Base-by-base conservation (phyloP, 2,888 invertebrate species). In the Andrena bicolor region DNA sequence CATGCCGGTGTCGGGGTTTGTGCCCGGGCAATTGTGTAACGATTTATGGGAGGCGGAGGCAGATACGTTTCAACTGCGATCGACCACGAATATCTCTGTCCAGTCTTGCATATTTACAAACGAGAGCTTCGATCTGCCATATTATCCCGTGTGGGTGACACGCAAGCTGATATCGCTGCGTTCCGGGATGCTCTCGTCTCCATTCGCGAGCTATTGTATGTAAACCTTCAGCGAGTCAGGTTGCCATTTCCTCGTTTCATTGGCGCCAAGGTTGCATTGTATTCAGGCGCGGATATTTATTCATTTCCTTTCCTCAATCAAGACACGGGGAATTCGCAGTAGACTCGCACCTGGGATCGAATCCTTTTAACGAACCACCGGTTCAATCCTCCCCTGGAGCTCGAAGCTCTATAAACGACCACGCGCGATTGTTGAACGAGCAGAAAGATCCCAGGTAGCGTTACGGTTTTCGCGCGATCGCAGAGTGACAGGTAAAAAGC, bases 391-490 rank as follows among this genome's bases (percentile, higher is more conserved):
- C n/a, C 7, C n/a, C 2, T 7, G 4, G 7, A n/a, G 6, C 16
- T 49, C 2, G 20, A n/a, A 51, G 7, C 20, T 2, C n/a, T 7
- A 51, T 20, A 2, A 20, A n/a, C 53, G 60, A 63, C 35, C 69
- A 58, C 58, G 65, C 20, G 64, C 28, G 68, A 60, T 61, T 71
- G 80, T 76, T 73, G 7, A 61, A 4, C 16, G 77, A 72, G 71
- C 71, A 56, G 23, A 30, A 53, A 58, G 35, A 30, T 71, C 26
- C 8, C 20, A 23, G 51, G 63, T 26, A 32, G 73, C 58, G 41
- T 51, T 72, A 71, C 53, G 58, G 53, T 81, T 81, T 81, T 78
- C 83, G 28, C 83, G 65, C 56, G 76, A n/a, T 70, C 58, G 7
- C n/a, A 20, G 20, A 1, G 26, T 10, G 8, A 2, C 35, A 16